phyloP scores from a whole-genome alignment of 2,113 vertebrate genomes.

The Anseranas semipalmata region DNA sequence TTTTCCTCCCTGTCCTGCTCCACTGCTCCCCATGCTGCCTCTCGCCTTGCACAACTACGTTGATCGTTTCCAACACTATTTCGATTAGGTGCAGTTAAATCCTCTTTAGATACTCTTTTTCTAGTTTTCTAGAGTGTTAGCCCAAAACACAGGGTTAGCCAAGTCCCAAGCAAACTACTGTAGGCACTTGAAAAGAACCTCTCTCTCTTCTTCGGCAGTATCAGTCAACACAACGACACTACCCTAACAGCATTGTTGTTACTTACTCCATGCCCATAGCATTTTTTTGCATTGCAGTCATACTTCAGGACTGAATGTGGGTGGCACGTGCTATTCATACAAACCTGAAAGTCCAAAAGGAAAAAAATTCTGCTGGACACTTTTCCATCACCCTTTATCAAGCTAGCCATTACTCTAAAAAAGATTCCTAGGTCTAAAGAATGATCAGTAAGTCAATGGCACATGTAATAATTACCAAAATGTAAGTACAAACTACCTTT shows the following conservation, averaged over 20 bases:
- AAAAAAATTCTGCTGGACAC: neutral
- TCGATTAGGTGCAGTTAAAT: neutral
- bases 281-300: slow-evolving; percentile 10
- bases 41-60: neutral
- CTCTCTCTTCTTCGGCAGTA: neutral
- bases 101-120: neutral
- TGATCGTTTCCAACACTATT: neutral
- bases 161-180: neutral
- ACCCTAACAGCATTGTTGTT: neutral
- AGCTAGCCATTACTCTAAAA: neutral
- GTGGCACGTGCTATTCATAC: neutral
- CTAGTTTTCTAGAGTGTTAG: neutral
- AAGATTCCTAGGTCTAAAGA: neutral
- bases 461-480: neutral
- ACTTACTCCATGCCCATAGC: slow-evolving; percentile 34
- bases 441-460: accelerated
- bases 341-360: neutral
- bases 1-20: neutral
- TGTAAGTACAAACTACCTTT: neutral
- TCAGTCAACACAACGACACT: accelerated
- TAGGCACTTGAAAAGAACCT: neutral
- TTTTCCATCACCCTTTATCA: neutral
- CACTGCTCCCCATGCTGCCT: neutral
- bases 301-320: neutral
- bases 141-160: neutral